These are phyloP conservation scores for Lymantria dispar DNA, from an alignment of 2,888 invertebrate species.

Conservation along the genomic window DNA sequence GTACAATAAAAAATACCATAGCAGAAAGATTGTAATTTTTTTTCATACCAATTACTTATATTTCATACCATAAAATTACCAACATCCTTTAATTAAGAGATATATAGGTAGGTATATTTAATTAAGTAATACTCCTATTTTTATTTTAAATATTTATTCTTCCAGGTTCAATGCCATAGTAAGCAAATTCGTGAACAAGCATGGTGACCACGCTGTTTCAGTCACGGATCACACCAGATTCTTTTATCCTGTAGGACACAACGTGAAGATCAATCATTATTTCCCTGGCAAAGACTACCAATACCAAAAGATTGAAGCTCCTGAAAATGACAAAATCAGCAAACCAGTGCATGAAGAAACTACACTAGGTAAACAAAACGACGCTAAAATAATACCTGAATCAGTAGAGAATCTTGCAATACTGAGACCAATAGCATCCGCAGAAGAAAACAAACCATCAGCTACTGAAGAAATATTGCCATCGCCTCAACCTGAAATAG, in stretches of 20 bases:
- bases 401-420: conserved; percentile 35
- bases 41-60: no score
- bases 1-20: no score
- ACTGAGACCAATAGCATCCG: conserved; percentile 31
- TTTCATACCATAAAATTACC: no score
- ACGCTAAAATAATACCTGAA: conserved; percentile 30
- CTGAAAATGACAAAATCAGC: conserved; percentile 27
- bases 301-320: conserved; percentile 25
- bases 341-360: conserved; percentile 46
- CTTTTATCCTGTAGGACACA: conserved; percentile 58
- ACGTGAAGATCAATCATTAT: conserved; percentile 66
- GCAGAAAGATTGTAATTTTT: no score
- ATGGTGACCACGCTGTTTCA: conserved; percentile 65
- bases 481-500: conserved; percentile 32
- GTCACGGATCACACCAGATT: conserved; percentile 58
- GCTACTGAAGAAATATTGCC: conserved; percentile 28
- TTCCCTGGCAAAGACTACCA: conserved; percentile 58
- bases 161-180: conserved; percentile 82
- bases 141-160: not conserved
- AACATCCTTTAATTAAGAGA: no score
- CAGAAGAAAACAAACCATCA: conserved; percentile 12
- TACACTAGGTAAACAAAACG: conserved; percentile 12
- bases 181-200: conserved; percentile 70
- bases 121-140: not conserved
- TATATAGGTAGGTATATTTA: not conserved